Base-by-base conservation (phyloP, 2,888 invertebrate genomes). In the Leptinotarsa peninsularis region DNA sequence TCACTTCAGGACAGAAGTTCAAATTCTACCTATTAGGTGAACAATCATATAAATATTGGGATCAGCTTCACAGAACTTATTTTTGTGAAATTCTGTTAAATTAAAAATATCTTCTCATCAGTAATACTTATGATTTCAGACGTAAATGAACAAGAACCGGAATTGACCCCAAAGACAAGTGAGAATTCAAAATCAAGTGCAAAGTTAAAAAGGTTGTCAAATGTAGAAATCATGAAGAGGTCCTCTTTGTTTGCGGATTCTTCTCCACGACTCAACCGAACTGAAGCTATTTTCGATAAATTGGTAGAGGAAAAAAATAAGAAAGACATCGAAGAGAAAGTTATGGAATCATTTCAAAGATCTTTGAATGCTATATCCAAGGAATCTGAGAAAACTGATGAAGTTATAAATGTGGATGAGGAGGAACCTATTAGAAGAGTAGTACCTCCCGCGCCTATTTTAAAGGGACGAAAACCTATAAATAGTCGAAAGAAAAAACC, bases 211-310 rank as follows among this genome's bases (percentile, higher is more conserved):
- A 78, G 74, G 74, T 17, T 67, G 21, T 72, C 66, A n/a, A 76
- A 74, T 56, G 10, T 27, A n/a, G 75, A 78, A 66, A 76, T 76
- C 49, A 74, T 78, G 50, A 72, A 67, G 43, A 72, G 71, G n/a
- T 76, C 75, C 43, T 54, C 43, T 15, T 27, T 78, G 52, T 78
- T 78, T 60, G n/a, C 33, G 23, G 78, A 76, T 23, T 18, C 18
- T 0, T 67, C 74, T 49, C 73, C 73, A n/a, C 66, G 67, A n/a
- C 18, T 49, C 18, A 49, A 66, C 27, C 69, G 78, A 72, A 72
- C 63, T 60, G 78, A 78, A 27, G 10, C 43, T 10, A 50, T 78
- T 23, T 78, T 78, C 49, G 75, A 78, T 58, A 73, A 75, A 58
- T 68, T 78, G 23, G 67, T 52, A 67, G 72, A 72, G 67, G 73